A percentile compares a stretch with the other conserved stretches of the same genome.
Conservation (phyloP, 2,888 invertebrate species). For the Dorcus parallelipipedus region DNA sequence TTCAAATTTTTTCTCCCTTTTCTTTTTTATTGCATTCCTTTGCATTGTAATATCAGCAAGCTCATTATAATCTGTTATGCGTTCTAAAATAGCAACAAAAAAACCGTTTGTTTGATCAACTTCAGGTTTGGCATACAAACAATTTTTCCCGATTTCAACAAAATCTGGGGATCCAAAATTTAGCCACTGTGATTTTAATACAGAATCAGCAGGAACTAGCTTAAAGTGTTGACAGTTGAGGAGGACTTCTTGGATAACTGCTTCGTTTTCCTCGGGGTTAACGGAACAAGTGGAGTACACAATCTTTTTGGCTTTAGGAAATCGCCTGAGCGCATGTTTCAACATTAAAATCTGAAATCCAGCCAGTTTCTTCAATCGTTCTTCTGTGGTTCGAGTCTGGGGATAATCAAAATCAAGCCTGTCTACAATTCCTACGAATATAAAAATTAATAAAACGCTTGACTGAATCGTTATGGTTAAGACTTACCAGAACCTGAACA, state of each 20-base stretch:
- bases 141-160: constrained; percentile 65
- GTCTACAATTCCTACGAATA: constrained; percentile 56
- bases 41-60: too few species aligned
- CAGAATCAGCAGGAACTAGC: constrained; percentile 59
- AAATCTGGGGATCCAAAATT: constrained; percentile 65
- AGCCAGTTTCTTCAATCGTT: constrained; percentile 64
- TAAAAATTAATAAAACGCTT: constrained; percentile 9
- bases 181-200: constrained; percentile 64
- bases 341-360: constrained; percentile 80
- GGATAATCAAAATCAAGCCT: constrained; percentile 46
- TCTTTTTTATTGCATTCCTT: too few species aligned
- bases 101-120: constrained; percentile 87
- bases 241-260: constrained; percentile 74
- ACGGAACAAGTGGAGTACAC: constrained; percentile 97
- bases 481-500: constrained; percentile 89
- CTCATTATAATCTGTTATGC: constrained; percentile 45
- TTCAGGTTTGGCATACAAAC: constrained; percentile 75
- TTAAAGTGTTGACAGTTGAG: constrained; percentile 58
- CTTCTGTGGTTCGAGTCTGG: constrained; percentile 28
- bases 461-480: background rate
- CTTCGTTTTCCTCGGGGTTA: constrained; percentile 88
- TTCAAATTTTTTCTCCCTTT: too few species aligned
- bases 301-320: constrained; percentile 79
- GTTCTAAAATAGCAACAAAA: constrained; percentile 88
- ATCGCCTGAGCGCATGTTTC: constrained; percentile 77